phyloP scores from a whole-genome alignment of 2,888 invertebrate genomes.

The Tinea trinotella region DNA sequence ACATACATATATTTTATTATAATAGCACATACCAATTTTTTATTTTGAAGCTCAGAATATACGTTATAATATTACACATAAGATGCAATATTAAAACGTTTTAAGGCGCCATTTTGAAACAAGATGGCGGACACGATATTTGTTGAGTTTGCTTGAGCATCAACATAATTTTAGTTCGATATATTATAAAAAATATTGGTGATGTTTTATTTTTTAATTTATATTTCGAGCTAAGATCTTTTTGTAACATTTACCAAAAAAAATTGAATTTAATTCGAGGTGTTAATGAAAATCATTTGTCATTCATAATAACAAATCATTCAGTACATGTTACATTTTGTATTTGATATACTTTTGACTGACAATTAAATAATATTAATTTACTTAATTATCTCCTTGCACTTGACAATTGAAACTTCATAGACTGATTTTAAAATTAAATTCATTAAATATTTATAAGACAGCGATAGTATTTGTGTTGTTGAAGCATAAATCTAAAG shows the following conservation, averaged over 20 bases:
- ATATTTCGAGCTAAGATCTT: background rate
- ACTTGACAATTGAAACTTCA: background rate
- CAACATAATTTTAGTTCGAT: no score
- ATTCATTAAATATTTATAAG: no score
- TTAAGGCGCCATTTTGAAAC: no score
- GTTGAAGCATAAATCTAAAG: no score
- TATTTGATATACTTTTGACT: background rate
- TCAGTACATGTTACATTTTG: background rate
- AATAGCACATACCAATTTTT: no score
- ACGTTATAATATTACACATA: background rate
- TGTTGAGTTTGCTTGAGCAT: background rate
- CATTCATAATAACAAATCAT: background rate
- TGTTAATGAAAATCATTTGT: no score
- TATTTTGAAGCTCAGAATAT: no score
- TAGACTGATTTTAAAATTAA: no score
- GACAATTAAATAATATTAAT: background rate
- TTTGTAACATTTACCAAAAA: background rate
- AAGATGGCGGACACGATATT: background rate
- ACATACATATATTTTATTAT: no score
- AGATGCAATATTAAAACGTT: background rate
- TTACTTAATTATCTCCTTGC: background rate
- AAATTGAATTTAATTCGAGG: background rate
- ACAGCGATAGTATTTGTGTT: no score
- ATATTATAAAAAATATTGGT: no score
- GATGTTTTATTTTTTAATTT: background rate